Conservation (phyloP, 2,888 invertebrate genomes). For the Clanis bilineata region DNA sequence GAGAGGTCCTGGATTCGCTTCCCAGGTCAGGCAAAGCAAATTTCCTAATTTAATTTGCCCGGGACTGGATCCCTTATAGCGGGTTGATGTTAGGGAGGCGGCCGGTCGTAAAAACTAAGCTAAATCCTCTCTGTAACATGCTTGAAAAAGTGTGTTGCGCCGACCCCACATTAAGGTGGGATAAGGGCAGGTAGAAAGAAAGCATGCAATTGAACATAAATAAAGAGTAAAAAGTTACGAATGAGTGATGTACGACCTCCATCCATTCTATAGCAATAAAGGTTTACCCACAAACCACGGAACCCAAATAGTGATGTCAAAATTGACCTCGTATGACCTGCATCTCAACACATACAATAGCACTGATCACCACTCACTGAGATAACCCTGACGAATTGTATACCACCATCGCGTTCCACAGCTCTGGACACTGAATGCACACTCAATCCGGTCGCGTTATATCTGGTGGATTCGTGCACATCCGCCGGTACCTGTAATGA, state of each 20-base stretch:
- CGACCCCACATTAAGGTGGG: no score
- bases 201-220: no score
- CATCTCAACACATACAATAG: conserved; percentile 36
- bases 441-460: conserved; percentile 18
- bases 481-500: conserved; percentile 37
- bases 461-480: conserved; percentile 20
- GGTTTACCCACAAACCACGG: conserved; percentile 14
- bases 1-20: no score
- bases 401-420: background rate
- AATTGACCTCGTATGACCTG: conserved; percentile 28
- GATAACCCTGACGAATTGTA: conserved; percentile 14
- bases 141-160: no score
- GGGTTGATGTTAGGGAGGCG: no score
- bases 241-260: background rate
- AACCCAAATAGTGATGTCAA: conserved; percentile 27
- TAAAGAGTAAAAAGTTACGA: no score
- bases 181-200: no score
- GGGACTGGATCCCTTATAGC: no score
- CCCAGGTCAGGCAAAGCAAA: no score
- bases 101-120: no score
- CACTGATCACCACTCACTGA: conserved; percentile 38
- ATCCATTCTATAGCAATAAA: background rate
- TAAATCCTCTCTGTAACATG: no score
- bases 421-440: background rate
- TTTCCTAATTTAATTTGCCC: no score